Evolutionary conservation across 2,113 vertebrate genomes (phyloP), one percentile per base, ranked within the genome.

Genomic region (Arizona elegans): DNA sequence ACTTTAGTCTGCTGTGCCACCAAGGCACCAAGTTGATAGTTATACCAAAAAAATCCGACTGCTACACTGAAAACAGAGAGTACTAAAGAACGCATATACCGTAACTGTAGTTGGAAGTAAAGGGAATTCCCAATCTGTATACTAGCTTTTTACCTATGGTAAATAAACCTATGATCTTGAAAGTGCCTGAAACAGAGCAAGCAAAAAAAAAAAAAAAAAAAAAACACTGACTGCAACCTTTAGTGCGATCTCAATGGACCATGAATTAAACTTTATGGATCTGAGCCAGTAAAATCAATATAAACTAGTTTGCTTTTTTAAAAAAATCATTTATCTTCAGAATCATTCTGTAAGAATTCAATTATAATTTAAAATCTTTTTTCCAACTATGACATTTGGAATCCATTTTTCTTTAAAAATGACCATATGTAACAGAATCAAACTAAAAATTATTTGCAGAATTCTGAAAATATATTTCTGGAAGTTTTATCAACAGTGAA

Each of bases 401-500:
- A 50, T 65, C 47, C 15, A 15, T 62, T 90, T 59, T 65, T 15
- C 58, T 50, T 90, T 47, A n/a, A 43, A 50, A 90, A 65, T 62
- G 1, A 50, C 29, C 38, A 15, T 50, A 65, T 29, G 43, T 29
- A 12, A n/a, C 59, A 90, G 13, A 8, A 65, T 52, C 47, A 52
- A 87, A 94, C 91, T 11, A 33, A 87, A n/a, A 87, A 87, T 55
- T 93, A 95, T 91, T 0, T 53, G 92, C n/a, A 86, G 38, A 29
- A 15, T 50, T 47, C 21, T 62, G 7, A 38, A 19, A 87, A 52
- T 87, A 52, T 53, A 53, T 87, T 13, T 87, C 86, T 87, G 5
- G 11, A 87, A 52, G 10, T 52, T 70, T n/a, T 70, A 70, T 13
- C 29, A n/a, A 70, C 12, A n/a, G 3, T 12, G 3, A n/a, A n/a